Evolutionary conservation across 2,888 invertebrate species (phyloP).

Genomic region (Morinoia aosen): DNA sequence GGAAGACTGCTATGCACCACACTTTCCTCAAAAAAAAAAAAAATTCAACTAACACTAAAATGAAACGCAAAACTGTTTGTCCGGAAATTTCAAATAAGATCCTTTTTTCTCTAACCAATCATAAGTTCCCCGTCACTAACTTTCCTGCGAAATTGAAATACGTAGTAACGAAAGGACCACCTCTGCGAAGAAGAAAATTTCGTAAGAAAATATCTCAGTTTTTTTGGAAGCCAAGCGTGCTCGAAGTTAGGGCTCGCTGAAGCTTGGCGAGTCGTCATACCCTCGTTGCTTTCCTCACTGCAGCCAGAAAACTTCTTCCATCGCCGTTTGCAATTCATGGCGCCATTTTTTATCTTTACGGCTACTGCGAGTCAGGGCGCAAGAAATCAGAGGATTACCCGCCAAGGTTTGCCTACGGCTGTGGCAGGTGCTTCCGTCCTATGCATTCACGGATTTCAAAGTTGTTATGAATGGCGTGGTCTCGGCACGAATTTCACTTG

Average conservation of each 20-base stretch:
- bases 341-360: slow-evolving; percentile 9
- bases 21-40: too few species aligned
- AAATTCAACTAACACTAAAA: neutral
- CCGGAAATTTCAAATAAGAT: neutral
- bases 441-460: slow-evolving; percentile 14
- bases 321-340: slow-evolving; percentile 17
- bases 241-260: neutral
- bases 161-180: neutral
- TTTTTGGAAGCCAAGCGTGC: neutral
- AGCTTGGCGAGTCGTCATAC: neutral
- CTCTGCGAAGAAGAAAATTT: neutral
- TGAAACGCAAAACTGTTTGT: neutral
- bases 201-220: neutral
- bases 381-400: slow-evolving; percentile 17
- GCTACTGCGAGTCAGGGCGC: slow-evolving; percentile 10
- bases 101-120: neutral
- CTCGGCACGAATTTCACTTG: neutral
- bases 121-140: neutral
- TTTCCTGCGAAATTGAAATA: neutral
- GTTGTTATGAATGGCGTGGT: neutral
- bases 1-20: too few species aligned
- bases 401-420: neutral
- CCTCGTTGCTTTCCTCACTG: neutral
- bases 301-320: neutral
- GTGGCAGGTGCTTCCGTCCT: slow-evolving; percentile 3